Evolutionary conservation across 1,140 invertebrate genomes (phyloP), one percentile per base, ranked within the genome.

Genomic region (Lucilia sericata): DNA sequence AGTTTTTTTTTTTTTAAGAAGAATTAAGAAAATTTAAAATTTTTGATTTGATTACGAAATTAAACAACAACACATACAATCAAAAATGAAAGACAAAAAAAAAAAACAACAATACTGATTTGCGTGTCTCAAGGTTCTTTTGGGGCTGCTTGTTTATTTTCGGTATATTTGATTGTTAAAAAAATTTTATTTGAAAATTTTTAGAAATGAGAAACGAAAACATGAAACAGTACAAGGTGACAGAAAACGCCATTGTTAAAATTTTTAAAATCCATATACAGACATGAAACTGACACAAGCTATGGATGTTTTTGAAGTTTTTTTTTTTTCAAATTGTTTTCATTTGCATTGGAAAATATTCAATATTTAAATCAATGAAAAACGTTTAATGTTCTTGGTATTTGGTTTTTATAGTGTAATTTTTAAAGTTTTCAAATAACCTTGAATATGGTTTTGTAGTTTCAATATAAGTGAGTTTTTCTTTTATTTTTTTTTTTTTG

Each of bases 51-150:
- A 70, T 70, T 70, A 70, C 65, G 65, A 70, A 19, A 70, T 21
- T 70, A 21, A 21, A 55, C 34, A 76, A 36, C 36, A 36, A 36
- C 36, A 36, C 36, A 36, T 36, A 36, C 36, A 36, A 36, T 36
- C 36, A n/a, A 42, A 76, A 14, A 13, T n/a, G n/a, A n/a, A 74
- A 21, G 30, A 36, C 8, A 36, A 4, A 36, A 36, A 36, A 36
- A 75, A 25, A 42, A 34, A 30, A 76, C 74, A 76, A n/a, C 9
- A 34, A 78, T 13, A 30, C 17, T 47, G 76, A 21, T 49, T 80
- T 80, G 76, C 76, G 76, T 80, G 76, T 80, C 76, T 80, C 76
- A 80, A 80, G 76, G 76, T 80, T 80, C 76, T 80, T 80, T 49
- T 17, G 17, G 14, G 8, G n/a, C n/a, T n/a, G n/a, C 21, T 21